Base-by-base conservation (phyloP, 2,113 vertebrate genomes). In the Paratilapia polleni region DNA sequence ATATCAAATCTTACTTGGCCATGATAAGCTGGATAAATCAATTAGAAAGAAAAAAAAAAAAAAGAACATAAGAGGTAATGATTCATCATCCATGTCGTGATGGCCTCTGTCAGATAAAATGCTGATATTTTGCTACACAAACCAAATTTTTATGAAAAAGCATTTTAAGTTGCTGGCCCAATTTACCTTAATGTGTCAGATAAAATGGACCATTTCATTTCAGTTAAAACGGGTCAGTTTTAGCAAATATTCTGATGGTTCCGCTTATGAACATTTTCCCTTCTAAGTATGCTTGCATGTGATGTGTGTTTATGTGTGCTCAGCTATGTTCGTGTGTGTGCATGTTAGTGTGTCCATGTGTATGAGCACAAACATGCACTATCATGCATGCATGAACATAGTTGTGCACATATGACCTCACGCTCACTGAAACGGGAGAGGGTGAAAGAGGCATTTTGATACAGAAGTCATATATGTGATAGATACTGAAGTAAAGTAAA, bases 241-340 rank as follows among this genome's bases (percentile, higher is more conserved):
- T 26, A 7, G 10, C 22, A 68, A n/a, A n/a, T n/a, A n/a, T n/a
- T n/a, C n/a, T n/a, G 22, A 68, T 68, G 22, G 22, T 68, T 28
- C 64, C 15, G 1, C 41, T 68, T 68, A 49, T 28, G 26, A 28
- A 49, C 47, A 17, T 52, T 15, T 49, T 17, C 17, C 26, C 11
- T 68, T 26, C 5, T 47, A 26, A 47, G 43, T 68, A 41, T 47
- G 22, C 7, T 47, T 7, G 17, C 26, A 47, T 68, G 24, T 47
- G 41, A 47, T 68, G 15, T 19, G 41, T 47, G 41, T 47, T 68
- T 41, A 47, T 15, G 6, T 26, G 41, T 19, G 64, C 64, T 70
- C 24, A 5, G 49, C 19, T 70, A 28, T 0, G 0, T 49, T 68
- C n/a, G n/a, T 43, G 19, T 28, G 0, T 49, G 41, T 49, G 41